Conservation (phyloP, 2,113 vertebrate species). For the Bagarius yarrelli region DNA sequence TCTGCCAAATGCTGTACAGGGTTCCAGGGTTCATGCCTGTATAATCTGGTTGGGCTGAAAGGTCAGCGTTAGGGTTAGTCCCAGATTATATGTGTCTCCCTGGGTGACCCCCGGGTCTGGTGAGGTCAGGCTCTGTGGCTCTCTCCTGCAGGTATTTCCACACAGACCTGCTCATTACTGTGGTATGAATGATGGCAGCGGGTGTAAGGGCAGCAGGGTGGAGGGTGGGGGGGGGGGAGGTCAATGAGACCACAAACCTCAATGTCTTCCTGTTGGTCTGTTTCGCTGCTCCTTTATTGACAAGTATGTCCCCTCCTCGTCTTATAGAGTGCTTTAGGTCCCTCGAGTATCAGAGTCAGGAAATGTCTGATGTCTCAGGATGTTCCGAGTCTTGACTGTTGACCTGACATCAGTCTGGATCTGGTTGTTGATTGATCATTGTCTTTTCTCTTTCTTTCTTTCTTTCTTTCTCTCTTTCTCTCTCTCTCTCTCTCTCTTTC, state of each 20-base stretch:
- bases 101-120: constrained; percentile 34
- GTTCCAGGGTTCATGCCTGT: too few relatives aligned
- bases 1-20: too few relatives aligned
- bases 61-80: constrained; percentile 13
- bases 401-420: too few relatives aligned
- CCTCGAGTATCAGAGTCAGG: neutral
- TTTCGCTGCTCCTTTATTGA: neutral
- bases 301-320: constrained; percentile 2
- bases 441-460: too few relatives aligned
- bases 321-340: neutral
- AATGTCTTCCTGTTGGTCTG: neutral
- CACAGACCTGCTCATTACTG: constrained; percentile 33
- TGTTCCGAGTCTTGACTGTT: constrained; percentile 1
- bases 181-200: constrained; percentile 52
- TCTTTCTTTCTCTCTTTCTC: too few relatives aligned
- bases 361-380: neutral
- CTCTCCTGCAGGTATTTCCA: constrained; percentile 32
- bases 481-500: too few relatives aligned
- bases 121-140: constrained; percentile 13
- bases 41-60: neutral
- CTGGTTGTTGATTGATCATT: neutral
- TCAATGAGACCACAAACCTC: constrained; percentile 15
- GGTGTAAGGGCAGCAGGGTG: constrained; percentile 13
- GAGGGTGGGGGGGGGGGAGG: neutral
- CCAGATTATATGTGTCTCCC: constrained; percentile 8